These are phyloP conservation scores for Lagodon rhomboides DNA, from an alignment of 2,797 vertebrate genomes.

Conservation along the genomic window DNA sequence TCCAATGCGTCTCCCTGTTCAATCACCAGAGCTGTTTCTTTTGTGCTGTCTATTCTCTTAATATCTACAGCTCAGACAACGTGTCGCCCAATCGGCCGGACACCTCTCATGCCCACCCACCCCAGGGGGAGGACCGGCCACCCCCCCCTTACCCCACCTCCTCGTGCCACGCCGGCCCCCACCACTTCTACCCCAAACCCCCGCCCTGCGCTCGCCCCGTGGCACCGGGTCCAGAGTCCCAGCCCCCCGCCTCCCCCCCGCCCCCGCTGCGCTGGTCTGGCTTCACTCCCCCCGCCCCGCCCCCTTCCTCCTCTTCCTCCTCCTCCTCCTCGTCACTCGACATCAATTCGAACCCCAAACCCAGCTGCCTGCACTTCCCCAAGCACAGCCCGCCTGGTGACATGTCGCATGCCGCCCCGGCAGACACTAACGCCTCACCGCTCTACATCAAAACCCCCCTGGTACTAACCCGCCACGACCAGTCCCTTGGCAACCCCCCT, in stretches of 20 bases:
- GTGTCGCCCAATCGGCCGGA: conserved; percentile 90
- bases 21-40: conserved; percentile 86
- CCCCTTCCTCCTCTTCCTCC: conserved; percentile 83
- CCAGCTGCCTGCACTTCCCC: conserved; percentile 89
- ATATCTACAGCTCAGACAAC: conserved; percentile 91
- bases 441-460: conserved; percentile 89
- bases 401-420: conserved; percentile 77
- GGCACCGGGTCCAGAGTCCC: conserved; percentile 87
- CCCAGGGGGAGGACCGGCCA: conserved; percentile 86
- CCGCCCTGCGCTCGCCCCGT: conserved; percentile 86
- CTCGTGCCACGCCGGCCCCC: conserved; percentile 80
- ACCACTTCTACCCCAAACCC: conserved; percentile 86
- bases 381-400: conserved; percentile 85
- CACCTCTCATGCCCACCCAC: conserved; percentile 88
- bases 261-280: conserved; percentile 86
- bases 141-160: conserved; percentile 86
- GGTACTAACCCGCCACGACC: conserved; percentile 88
- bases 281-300: conserved; percentile 84
- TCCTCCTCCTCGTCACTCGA: conserved; percentile 88
- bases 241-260: conserved; percentile 84
- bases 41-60: conserved; percentile 87
- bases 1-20: conserved; percentile 78
- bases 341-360: conserved; percentile 90
- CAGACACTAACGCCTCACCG: conserved; percentile 84
- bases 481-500: conserved; percentile 86